These are phyloP conservation scores for Triops cancriformis DNA, from an alignment of 1,140 invertebrate genomes.

Conservation along the genomic window DNA sequence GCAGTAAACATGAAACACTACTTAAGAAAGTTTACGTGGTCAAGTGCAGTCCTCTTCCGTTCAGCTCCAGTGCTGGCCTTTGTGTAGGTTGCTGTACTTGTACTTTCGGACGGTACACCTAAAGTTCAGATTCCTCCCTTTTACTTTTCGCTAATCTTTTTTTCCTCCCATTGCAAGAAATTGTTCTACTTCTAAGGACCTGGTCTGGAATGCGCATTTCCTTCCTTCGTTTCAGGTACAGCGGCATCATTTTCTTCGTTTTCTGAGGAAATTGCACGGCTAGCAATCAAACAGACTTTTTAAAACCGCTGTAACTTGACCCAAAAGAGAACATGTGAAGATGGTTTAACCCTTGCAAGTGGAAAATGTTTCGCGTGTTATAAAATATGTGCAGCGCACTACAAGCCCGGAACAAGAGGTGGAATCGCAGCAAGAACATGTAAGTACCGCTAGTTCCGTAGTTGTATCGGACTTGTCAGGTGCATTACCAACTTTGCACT, in stretches of 20 bases:
- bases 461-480: constrained; percentile 3
- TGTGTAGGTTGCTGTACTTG: not conserved
- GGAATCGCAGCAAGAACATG: not conserved
- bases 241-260: too few species aligned
- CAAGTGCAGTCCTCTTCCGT: constrained; percentile 8
- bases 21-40: constrained; percentile 7
- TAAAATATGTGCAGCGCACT: not conserved
- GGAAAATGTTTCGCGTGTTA: not conserved
- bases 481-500: constrained; percentile 10
- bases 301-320: too few species aligned
- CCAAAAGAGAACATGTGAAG: too few species aligned
- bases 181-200: too few species aligned
- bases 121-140: not conserved
- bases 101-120: not conserved
- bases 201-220: too few species aligned
- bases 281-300: too few species aligned
- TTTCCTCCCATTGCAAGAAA: too few species aligned
- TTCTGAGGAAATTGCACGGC: too few species aligned
- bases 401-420: not conserved
- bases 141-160: not conserved
- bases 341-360: not conserved
- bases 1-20: constrained; percentile 11
- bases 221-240: too few species aligned
- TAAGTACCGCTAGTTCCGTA: not conserved
- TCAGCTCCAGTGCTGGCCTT: not conserved